Percentiles rank a stretch among this genome's conserved stretches.
Evolutionary conservation across 2,888 invertebrate species (phyloP).

Genomic region (Biston betularia): DNA sequence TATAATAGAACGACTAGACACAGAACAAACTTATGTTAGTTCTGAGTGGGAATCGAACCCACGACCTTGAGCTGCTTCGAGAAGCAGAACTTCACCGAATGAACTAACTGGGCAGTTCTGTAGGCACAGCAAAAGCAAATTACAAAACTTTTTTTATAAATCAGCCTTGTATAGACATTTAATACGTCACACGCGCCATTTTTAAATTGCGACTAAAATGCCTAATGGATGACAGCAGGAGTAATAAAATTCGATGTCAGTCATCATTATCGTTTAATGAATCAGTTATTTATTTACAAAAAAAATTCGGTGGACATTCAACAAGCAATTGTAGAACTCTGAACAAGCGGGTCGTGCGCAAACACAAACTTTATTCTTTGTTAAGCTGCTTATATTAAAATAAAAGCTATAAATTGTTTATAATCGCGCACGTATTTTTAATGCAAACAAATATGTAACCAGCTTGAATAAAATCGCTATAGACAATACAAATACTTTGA

Average conservation of each 20-base stretch:
- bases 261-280: slow-evolving; percentile 81
- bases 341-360: slow-evolving; percentile 59
- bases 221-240: slow-evolving; percentile 24
- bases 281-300: slow-evolving; percentile 82
- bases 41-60: no score
- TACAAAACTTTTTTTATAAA: neutral
- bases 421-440: slow-evolving; percentile 24
- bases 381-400: slow-evolving; percentile 43
- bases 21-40: no score
- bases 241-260: slow-evolving; percentile 60
- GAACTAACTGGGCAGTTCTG: no score
- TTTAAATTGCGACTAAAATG: neutral
- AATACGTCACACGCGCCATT: neutral
- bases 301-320: slow-evolving; percentile 81
- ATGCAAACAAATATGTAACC: slow-evolving; percentile 44
- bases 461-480: slow-evolving; percentile 48
- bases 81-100: no score
- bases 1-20: no score
- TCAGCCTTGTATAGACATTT: neutral
- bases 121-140: no score
- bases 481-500: slow-evolving; percentile 68
- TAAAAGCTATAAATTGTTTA: slow-evolving; percentile 26
- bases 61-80: no score
- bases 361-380: slow-evolving; percentile 30
- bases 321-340: slow-evolving; percentile 57